Evolutionary conservation across 1,140 invertebrate genomes (phyloP), one percentile per base, ranked within the genome.

Genomic region (Asbolus verrucosus): DNA sequence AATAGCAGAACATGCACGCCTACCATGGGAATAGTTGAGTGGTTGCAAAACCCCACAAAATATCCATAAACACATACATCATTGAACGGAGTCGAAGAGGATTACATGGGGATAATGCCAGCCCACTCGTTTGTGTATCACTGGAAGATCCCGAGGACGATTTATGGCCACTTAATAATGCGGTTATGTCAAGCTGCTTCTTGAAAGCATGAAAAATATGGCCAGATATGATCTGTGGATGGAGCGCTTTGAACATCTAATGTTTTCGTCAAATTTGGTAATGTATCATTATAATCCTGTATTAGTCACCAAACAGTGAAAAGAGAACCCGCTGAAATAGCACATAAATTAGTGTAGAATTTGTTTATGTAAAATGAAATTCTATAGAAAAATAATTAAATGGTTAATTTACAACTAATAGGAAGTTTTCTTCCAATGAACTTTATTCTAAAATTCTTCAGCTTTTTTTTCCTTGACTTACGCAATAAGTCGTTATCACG

Each of bases 1-100:
- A 63, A 63, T 39, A 36, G 15, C 36, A 62, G 31, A 63, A 63
- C 33, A 63, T 63, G 61, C 61, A 63, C 61, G 61, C 61, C 61
- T 41, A 63, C 61, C 33, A 63, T 63, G 61, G 33, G 61, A 63
- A 63, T 63, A 18, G 61, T 24, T 63, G 33, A 63, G 21, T 41
- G 33, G 8, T 63, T 63, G 61, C 61, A 63, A 63, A 63, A 63
- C 39, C 33, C 46, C 46, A 54, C 46, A 27, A 27, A 50, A 54
- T 24, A 54, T 14, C 21, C 46, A 54, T 27, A 27, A 54, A 27
- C 21, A 14, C 46, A 24, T 13, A 2, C 14, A 54, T 54, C 19
- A 54, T 8, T 54, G 21, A 27, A 54, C 11, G 46, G 16, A 50
- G 9, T 50, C 8, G 15, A 14, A 14, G 14, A n/a, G 46, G 19